These are phyloP conservation scores for Rutpela maculata DNA, from an alignment of 2,888 invertebrate genomes.

Conservation along the genomic window DNA sequence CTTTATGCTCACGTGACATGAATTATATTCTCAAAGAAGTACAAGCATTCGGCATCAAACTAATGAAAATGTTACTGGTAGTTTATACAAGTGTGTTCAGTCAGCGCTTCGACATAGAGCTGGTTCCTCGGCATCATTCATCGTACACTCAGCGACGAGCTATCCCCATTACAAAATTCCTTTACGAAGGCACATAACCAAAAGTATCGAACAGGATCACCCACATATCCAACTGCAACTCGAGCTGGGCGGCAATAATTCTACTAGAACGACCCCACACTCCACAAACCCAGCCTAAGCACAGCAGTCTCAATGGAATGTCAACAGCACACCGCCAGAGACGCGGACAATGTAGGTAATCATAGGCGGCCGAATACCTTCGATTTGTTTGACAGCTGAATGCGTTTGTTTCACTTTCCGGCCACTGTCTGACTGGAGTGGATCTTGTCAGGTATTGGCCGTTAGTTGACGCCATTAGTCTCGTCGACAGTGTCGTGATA, in stretches of 20 bases:
- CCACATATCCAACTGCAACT: slow-evolving; percentile 21
- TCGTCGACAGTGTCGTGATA: no score
- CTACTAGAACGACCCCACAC: slow-evolving; percentile 3
- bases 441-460: background rate
- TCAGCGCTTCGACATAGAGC: no score
- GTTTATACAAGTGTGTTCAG: no score
- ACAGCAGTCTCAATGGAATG: background rate
- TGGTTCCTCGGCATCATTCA: no score
- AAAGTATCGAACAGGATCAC: slow-evolving; percentile 31
- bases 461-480: no score
- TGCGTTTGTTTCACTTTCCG: slow-evolving; percentile 6
- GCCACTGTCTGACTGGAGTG: background rate
- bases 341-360: background rate
- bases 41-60: no score
- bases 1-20: no score
- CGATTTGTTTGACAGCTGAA: background rate
- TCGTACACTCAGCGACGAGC: no score
- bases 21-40: no score
- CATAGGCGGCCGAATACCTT: slow-evolving; percentile 1
- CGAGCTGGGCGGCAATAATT: slow-evolving; percentile 11
- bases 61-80: no score
- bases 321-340: background rate
- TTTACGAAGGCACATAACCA: background rate
- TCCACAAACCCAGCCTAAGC: background rate
- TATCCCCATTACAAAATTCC: background rate